Conservation (phyloP, 2,888 invertebrate genomes). For the Pyrochroa serraticornis region DNA sequence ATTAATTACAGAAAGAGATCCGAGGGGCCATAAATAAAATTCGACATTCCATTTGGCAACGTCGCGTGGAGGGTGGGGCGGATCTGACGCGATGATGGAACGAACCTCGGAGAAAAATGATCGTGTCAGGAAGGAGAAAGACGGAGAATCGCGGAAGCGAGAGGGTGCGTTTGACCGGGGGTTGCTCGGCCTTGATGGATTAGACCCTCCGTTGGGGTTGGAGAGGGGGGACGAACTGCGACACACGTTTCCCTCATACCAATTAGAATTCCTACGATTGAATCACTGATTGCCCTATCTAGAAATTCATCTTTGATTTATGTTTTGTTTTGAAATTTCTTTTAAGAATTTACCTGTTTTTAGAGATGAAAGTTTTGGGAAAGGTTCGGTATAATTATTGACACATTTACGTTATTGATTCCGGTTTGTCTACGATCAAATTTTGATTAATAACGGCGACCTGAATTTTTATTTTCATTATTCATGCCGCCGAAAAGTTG, state of each 20-base stretch:
- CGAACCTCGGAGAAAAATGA: constrained; percentile 76
- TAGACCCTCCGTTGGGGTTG: constrained; percentile 62
- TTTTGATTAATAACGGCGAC: constrained; percentile 44
- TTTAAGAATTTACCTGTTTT: not conserved
- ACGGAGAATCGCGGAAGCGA: constrained; percentile 48
- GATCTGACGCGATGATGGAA: constrained; percentile 78
- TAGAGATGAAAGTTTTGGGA: not conserved
- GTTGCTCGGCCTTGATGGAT: constrained; percentile 60
- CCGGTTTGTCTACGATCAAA: constrained; percentile 31
- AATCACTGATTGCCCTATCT: constrained; percentile 54
- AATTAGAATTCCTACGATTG: constrained; percentile 58
- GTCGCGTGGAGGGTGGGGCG: constrained; percentile 65
- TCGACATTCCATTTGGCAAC: constrained; percentile 61
- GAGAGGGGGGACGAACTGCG: constrained; percentile 61
- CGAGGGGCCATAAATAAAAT: constrained; percentile 60
- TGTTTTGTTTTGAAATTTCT: constrained; percentile 39
- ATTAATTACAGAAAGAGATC: constrained; percentile 60
- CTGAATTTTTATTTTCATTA: constrained; percentile 49
- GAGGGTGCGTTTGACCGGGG: constrained; percentile 63
- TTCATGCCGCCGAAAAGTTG: constrained; percentile 46
- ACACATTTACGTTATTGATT: constrained; percentile 20
- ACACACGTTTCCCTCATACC: constrained; percentile 55
- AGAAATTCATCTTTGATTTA: constrained; percentile 42
- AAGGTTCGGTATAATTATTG: not conserved
- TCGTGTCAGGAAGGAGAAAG: constrained; percentile 61